Conservation (phyloP, 2,888 invertebrate genomes). For the Spatulosminthurus flaviceps region DNA sequence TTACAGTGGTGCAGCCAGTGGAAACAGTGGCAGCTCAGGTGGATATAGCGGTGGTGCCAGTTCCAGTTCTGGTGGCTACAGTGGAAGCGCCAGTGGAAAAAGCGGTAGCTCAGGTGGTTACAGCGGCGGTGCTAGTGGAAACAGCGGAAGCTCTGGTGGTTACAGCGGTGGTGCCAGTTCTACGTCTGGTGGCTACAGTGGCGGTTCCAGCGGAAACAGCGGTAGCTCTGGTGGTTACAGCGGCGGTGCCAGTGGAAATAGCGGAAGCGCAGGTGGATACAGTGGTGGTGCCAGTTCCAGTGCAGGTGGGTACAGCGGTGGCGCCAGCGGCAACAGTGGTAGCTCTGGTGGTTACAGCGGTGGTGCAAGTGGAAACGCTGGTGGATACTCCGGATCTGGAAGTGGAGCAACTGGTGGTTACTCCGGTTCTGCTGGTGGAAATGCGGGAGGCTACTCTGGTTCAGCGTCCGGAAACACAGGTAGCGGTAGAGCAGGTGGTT, state of each 20-base stretch:
- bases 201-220: neutral
- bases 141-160: neutral
- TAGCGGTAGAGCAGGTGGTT: neutral
- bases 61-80: constrained; percentile 21
- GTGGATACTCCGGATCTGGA: neutral
- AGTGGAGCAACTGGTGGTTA: neutral
- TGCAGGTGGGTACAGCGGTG: constrained; percentile 3
- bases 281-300: neutral
- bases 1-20: neutral
- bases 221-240: constrained; percentile 6
- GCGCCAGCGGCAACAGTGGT: neutral
- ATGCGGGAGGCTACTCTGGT: neutral
- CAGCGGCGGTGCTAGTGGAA: neutral
- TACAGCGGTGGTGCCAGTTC: constrained; percentile 2
- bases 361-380: neutral
- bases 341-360: neutral
- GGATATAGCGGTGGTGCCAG: constrained; percentile 17
- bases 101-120: neutral
- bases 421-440: neutral
- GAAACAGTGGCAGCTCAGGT: neutral
- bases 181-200: neutral
- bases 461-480: neutral
- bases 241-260: neutral
- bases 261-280: neutral
- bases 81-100: neutral